Evolutionary conservation across 1,140 invertebrate species (phyloP).

Genomic region (Trichonephila clavata): DNA sequence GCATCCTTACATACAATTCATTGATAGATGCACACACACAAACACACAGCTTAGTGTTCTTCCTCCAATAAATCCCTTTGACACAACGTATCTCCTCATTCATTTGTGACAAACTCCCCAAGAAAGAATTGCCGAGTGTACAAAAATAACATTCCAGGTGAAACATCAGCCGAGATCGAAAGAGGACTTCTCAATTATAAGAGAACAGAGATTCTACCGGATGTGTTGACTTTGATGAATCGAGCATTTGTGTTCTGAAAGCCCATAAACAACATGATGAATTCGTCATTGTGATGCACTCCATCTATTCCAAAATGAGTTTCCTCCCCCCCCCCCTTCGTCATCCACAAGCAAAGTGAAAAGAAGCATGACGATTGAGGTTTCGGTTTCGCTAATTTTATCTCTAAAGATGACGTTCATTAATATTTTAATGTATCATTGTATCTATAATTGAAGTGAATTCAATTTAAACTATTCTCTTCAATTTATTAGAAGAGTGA

Average conservation of each 20-base stretch:
- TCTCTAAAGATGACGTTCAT: not conserved
- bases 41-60: too few relatives aligned
- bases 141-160: too few relatives aligned
- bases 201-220: constrained; percentile 30
- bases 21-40: too few relatives aligned
- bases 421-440: constrained; percentile 5
- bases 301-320: not conserved
- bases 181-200: not conserved
- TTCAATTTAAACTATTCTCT: not conserved
- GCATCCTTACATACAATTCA: too few relatives aligned
- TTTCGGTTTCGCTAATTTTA: not conserved
- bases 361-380: constrained; percentile 8
- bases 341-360: not conserved
- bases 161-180: not conserved
- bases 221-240: constrained; percentile 59
- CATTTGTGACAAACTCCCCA: too few relatives aligned
- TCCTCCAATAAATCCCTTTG: too few relatives aligned
- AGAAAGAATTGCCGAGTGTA: too few relatives aligned
- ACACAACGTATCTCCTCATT: too few relatives aligned
- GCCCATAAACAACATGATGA: constrained; percentile 38
- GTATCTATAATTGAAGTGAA: not conserved
- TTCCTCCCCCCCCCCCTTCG: not conserved
- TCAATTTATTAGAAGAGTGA: not conserved
- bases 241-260: constrained; percentile 35
- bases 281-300: constrained; percentile 3